Evolutionary conservation across 2,113 vertebrate species (phyloP).

Genomic region (Laticauda laticaudata): DNA sequence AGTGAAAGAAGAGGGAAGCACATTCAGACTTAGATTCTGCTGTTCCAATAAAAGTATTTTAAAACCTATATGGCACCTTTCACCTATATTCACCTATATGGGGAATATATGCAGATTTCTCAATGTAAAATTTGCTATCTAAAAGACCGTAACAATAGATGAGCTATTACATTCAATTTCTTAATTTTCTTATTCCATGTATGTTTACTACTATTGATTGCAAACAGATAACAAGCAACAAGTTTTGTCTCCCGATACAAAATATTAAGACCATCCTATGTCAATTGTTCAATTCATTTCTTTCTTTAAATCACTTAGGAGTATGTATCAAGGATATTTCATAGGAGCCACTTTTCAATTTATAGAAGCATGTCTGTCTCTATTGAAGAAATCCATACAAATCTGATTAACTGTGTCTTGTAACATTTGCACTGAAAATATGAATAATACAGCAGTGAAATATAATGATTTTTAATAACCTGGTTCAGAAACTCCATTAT

Average conservation of each 20-base stretch:
- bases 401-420: not conserved
- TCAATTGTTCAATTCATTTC: not conserved
- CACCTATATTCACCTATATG: too few species aligned
- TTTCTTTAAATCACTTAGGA: not conserved
- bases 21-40: not conserved
- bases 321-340: not conserved
- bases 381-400: not conserved
- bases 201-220: not conserved
- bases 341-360: not conserved
- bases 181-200: not conserved
- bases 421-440: not conserved
- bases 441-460: not conserved
- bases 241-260: not conserved
- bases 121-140: not conserved
- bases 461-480: rapidly evolving
- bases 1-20: not conserved
- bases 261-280: too few species aligned
- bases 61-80: not conserved
- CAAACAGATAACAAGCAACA: not conserved
- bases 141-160: not conserved
- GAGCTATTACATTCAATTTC: not conserved
- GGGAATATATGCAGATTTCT: not conserved
- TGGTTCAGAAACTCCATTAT: not conserved
- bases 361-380: not conserved
- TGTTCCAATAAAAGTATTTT: not conserved